Base-by-base conservation (phyloP, 2,888 invertebrate genomes). In the Steinernema hermaphroditum region DNA sequence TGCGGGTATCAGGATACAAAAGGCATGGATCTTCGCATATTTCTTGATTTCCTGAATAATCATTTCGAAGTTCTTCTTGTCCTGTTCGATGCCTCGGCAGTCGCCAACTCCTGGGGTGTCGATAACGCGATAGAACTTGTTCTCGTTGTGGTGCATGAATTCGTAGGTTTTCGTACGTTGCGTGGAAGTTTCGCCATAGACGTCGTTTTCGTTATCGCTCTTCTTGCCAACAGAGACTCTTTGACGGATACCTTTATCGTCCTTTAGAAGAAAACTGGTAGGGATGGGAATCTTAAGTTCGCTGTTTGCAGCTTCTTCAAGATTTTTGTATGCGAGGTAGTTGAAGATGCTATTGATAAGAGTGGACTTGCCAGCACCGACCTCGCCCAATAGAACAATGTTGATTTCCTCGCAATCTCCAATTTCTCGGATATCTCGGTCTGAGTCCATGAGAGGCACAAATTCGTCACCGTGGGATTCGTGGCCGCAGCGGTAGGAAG, bases 1-100 rank as follows among this genome's bases (percentile, higher is more conserved):
- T 6, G 81, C 75, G 68, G 77, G 77, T 69, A 82, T 44, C 43
- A 81, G 54, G 16, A 81, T 76, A 41, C 73, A 77, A 37, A 79
- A 76, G 8, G 72, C 78, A 62, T 79, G 75, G n/a, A 79, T 44
- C 49, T 77, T 54, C 54, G 54, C 54, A 27, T 54, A 27, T 54
- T 54, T 54, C 24, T 54, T 54, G 54, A 54, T 54, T 27, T 54
- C 54, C 22, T 54, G 24, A 22, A 54, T 14, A 22, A 54, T 54
- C 2, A 2, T 24, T 2, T 24, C 54, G 27, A 54, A 54, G 54
- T 54, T 54, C 2, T 2, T 54, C 4, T 27, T 2, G 27, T 54
- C 54, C 14, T 70, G 46, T 0, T 34, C 50, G 32, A 50, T 9
- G 1, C 70, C 70, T 9, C 49, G 29, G 9, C 50, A 19, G 70